Evolutionary conservation across 2,113 vertebrate genomes (phyloP).

Genomic region (Nibea coibor): DNA sequence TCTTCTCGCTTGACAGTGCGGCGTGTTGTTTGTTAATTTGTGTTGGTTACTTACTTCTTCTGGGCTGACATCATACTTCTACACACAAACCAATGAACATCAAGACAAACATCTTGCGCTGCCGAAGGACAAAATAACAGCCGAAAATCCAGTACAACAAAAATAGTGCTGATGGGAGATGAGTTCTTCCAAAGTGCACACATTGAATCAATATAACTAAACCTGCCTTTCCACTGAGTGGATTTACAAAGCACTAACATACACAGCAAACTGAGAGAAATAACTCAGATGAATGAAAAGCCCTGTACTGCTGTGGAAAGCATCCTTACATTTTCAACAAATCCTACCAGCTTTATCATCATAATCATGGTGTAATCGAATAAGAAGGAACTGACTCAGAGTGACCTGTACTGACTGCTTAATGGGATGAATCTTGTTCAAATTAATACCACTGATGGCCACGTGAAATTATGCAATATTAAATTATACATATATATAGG

Average conservation of each 20-base stretch:
- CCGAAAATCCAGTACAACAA: background rate
- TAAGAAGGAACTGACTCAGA: background rate
- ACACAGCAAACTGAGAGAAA: background rate
- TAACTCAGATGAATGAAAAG: constrained; percentile 1
- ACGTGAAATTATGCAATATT: too few species aligned
- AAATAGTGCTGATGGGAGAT: background rate
- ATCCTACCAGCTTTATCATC: too few species aligned
- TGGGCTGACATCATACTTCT: background rate
- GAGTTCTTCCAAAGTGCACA: background rate
- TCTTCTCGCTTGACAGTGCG: background rate
- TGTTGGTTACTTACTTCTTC: background rate
- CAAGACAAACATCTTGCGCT: background rate
- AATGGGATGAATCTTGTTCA: background rate
- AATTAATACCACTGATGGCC: too few species aligned
- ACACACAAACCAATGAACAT: background rate
- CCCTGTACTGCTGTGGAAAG: background rate
- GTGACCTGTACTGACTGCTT: background rate
- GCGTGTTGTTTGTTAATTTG: background rate
- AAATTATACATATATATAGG: background rate
- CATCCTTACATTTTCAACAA: too few species aligned
- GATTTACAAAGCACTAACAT: background rate
- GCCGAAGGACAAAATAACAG: background rate
- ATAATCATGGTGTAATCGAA: background rate
- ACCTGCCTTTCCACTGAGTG: background rate
- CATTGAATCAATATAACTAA: background rate